Evolutionary conservation across 2,113 vertebrate genomes (phyloP), one percentile per base, ranked within the genome.

Genomic region (Bubo scandiacus): DNA sequence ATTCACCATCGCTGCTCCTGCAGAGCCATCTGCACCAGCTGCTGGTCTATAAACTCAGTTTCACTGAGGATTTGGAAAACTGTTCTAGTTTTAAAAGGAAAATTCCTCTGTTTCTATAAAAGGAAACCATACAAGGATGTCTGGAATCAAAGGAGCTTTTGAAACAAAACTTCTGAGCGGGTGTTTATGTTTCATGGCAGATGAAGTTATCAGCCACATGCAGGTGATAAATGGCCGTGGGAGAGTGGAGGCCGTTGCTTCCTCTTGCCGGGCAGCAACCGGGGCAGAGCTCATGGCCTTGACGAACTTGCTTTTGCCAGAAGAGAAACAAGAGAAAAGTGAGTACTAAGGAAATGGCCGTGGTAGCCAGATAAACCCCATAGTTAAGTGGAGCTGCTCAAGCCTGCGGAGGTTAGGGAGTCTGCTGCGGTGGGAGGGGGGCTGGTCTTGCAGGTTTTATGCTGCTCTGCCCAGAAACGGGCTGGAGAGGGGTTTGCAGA

Each of bases 391-490:
- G 52, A 32, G 34, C 79, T 19, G 63, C 79, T 15, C 8, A 4
- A 6, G 47, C 14, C 9, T 19, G 30, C 3, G 3, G 57, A n/a
- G 32, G 32, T 2, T 18, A 9, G 4, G 26, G 47, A 54, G 25
- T 11, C 38, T 30, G 32, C 47, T 15, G 81, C 0, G 1, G 30
- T 3, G 1, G 45, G 57, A 29, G 30, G 12, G 11, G 15, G 40
- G 30, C n/a, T 30, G 10, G 12, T 23, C 19, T 25, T 3, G 12
- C 36, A 6, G 19, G 30, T 26, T 54, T 73, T 36, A 16, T 21
- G 10, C 42, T 12, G 15, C 62, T 29, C 38, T 29, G 26, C 18
- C 23, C 20, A 19, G 68, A 62, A 54, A 19, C 4, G 3, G 57
- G 57, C 45, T 32, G 19, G 13, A 4, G 6, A 12, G 14, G 27